Base-by-base conservation (phyloP, 2,888 invertebrate genomes). In the Prosopocoilus inquinatus region DNA sequence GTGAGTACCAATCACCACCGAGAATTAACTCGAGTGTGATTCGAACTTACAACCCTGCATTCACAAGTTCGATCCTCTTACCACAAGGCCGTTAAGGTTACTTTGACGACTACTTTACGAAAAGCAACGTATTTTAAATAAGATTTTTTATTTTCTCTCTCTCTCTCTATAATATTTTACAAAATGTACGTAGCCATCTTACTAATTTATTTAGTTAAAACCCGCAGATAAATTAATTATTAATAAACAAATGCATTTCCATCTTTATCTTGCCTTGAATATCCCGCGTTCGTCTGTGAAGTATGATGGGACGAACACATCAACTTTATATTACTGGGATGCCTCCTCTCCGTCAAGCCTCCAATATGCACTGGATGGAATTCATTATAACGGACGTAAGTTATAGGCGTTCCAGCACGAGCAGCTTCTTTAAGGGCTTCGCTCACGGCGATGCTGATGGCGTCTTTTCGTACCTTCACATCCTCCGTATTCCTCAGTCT, bases 261-360 rank as follows among this genome's bases (percentile, higher is more conserved):
- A 63, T 88, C 90, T 43, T 87, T 86, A 5, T 86, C 84, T 75
- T 91, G 90, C 64, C 91, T 82, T 56, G 89, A 89, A 78, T 85
- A 91, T 2, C 91, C 91, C 58, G 89, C 88, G 74, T 90, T 91
- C 16, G 90, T 90, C 75, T 89, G 84, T 62, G 90, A 89, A 9
- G 86, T 86, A 73, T 91, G 91, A 36, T 88, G 88, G 3, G 90
- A 88, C n/a, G 88, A 88, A 72, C 89, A 89, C 79, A 90, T 90
- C 51, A 91, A 77, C 76, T 90, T 90, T 46, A 90, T 83, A 67
- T 85, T 87, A 74, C 86, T 84, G 5, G 89, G 89, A 60, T 89
- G 88, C 20, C 80, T 78, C 62, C 81, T 83, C 56, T 87, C 84
- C 16, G 68, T 79, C 49, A 86, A 76, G n/a, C 88, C 88, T 36